A percentile compares a stretch with the other conserved stretches of the same genome.
Conservation (phyloP, 2,888 invertebrate genomes). For the Pseudanteris insignis region DNA sequence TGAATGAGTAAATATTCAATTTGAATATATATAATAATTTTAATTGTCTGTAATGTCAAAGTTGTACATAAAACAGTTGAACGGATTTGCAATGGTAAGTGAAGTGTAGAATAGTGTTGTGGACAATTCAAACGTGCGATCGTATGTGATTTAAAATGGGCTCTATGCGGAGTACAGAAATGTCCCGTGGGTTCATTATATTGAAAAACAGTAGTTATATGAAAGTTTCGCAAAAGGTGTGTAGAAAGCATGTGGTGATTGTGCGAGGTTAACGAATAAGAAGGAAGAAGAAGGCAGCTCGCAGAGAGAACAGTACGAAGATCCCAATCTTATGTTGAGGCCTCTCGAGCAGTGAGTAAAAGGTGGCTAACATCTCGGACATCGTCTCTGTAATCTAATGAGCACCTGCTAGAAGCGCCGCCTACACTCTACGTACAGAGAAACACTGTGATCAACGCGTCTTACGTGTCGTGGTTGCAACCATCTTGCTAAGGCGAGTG, state of each 20-base stretch:
- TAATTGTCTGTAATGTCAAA: too few species aligned
- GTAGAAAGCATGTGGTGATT: slow-evolving; percentile 25
- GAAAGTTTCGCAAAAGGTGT: slow-evolving; percentile 24
- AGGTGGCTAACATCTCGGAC: slow-evolving; percentile 62
- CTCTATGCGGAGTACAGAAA: slow-evolving; percentile 11
- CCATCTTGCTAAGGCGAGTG: slow-evolving; percentile 37
- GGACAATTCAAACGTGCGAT: too few species aligned
- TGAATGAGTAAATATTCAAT: too few species aligned
- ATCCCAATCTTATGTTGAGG: slow-evolving; percentile 60
- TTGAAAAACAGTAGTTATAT: slow-evolving; percentile 28
- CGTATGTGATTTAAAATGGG: too few species aligned
- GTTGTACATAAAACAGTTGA: too few species aligned
- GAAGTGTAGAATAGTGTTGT: too few species aligned
- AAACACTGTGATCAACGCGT: slow-evolving; percentile 44
- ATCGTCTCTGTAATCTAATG: slow-evolving; percentile 63
- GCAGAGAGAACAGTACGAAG: slow-evolving; percentile 50
- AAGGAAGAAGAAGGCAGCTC: slow-evolving; percentile 30
- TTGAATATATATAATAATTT: too few species aligned
- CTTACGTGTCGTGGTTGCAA: slow-evolving; percentile 37
- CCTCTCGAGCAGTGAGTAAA: slow-evolving; percentile 60
- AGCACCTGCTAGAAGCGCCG: slow-evolving; percentile 62
- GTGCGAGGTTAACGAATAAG: slow-evolving; percentile 33
- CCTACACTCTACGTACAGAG: slow-evolving; percentile 56
- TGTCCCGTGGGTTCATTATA: slow-evolving; percentile 21
- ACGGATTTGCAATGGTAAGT: too few species aligned